These are phyloP conservation scores for Parazoanthus darwini DNA, from an alignment of 92 coral and sea anemone species.

Conservation along the genomic window DNA sequence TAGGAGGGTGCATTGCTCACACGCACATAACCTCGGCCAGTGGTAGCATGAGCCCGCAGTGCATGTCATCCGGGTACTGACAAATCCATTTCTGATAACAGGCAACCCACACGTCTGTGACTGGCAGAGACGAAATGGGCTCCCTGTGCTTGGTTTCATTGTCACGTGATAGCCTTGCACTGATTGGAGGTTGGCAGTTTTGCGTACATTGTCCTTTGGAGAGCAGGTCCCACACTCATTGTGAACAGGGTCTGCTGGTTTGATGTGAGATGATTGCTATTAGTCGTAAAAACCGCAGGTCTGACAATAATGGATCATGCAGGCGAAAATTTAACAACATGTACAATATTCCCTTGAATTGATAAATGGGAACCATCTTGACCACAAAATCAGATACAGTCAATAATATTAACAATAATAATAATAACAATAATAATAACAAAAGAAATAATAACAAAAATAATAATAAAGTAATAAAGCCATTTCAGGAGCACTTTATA, in stretches of 20 bases:
- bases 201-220: neutral
- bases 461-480: too few relatives aligned
- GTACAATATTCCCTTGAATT: too few relatives aligned
- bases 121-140: constrained; percentile 19
- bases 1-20: neutral
- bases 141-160: constrained; percentile 11
- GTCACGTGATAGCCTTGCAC: neutral
- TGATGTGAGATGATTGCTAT: neutral
- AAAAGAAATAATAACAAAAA: too few relatives aligned
- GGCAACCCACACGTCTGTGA: constrained; percentile 3
- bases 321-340: too few relatives aligned
- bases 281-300: neutral
- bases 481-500: too few relatives aligned
- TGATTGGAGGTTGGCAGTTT: neutral
- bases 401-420: too few relatives aligned
- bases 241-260: constrained; percentile 1
- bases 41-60: constrained; percentile 28
- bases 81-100: constrained; percentile 32
- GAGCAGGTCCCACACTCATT: neutral
- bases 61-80: constrained; percentile 16
- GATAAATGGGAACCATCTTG: too few relatives aligned
- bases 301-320: too few relatives aligned
- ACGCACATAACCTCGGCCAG: constrained; percentile 19
- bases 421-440: too few relatives aligned
- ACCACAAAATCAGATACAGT: too few relatives aligned